phyloP scores from a whole-genome alignment of 92 coral and sea anemone species.

The Palythoa caribaeorum region DNA sequence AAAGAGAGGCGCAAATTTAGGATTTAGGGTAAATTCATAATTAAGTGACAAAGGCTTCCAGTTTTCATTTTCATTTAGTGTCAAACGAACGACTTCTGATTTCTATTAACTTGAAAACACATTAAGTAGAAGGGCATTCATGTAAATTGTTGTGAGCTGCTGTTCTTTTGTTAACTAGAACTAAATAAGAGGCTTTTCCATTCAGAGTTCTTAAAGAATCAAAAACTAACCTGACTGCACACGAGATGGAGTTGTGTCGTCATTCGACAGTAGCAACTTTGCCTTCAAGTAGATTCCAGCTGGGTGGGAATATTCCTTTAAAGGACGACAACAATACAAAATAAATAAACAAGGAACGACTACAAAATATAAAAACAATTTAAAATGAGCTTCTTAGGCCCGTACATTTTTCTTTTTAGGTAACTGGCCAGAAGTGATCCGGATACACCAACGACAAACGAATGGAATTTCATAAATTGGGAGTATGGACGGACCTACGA shows the following conservation, averaged over 20 bases:
- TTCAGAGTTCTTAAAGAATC: neutral
- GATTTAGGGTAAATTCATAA: too few relatives aligned
- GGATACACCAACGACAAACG: too few relatives aligned
- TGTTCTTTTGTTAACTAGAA: too few relatives aligned
- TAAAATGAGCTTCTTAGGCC: too few relatives aligned
- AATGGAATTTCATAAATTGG: too few relatives aligned
- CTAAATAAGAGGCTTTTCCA: too few relatives aligned
- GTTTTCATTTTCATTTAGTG: neutral
- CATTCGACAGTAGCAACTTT: slow-evolving; percentile 75
- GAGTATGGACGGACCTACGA: too few relatives aligned
- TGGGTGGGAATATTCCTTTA: slow-evolving; percentile 91
- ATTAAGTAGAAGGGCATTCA: neutral
- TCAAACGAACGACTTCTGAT: neutral
- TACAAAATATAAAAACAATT: neutral
- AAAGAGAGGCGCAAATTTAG: neutral
- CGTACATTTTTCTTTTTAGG: too few relatives aligned
- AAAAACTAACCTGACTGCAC: slow-evolving; percentile 76
- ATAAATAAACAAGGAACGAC: neutral
- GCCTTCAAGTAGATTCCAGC: slow-evolving; percentile 97
- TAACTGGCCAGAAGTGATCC: too few relatives aligned
- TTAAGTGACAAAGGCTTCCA: too few relatives aligned
- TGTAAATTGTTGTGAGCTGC: too few relatives aligned
- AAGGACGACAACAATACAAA: neutral
- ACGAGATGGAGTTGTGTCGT: slow-evolving; percentile 71
- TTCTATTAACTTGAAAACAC: neutral